Conservation (phyloP, 2,113 vertebrate genomes). For the Dolichallabes microphthalmus region DNA sequence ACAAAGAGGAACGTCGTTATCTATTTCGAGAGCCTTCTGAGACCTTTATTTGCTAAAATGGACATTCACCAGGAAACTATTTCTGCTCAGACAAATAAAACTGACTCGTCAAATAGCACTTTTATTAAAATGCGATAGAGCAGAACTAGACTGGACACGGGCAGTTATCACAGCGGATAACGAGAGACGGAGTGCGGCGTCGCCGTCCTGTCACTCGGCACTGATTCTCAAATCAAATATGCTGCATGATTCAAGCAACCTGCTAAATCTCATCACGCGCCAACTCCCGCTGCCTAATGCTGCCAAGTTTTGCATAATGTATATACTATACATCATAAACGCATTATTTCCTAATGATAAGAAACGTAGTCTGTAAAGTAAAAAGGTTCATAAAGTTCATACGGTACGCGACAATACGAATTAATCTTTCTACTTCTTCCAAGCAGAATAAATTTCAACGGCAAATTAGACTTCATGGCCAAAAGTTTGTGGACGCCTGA, state of each 20-base stretch:
- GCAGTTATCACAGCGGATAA: constrained; percentile 15
- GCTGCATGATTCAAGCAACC: neutral
- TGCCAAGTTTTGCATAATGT: constrained; percentile 18
- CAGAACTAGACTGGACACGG: constrained; percentile 23
- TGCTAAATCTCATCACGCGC: constrained; percentile 4
- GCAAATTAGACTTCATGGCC: neutral
- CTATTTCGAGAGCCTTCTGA: constrained; percentile 40
- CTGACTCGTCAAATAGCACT: constrained; percentile 16
- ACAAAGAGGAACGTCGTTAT: constrained; percentile 52
- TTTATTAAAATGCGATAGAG: constrained; percentile 30
- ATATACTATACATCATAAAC: neutral
- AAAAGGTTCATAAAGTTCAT: neutral
- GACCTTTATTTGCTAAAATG: constrained; percentile 26
- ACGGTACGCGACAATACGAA: neutral
- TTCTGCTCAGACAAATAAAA: neutral
- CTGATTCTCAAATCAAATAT: neutral
- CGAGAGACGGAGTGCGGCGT: neutral
- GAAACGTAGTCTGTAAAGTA: neutral
- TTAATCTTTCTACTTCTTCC: neutral
- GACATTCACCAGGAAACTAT: neutral
- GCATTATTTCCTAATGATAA: neutral
- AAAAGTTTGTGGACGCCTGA: neutral
- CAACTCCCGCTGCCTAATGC: neutral
- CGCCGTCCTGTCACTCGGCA: neutral
- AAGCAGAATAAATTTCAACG: neutral